Evolutionary conservation across 2,113 vertebrate genomes (phyloP).

Genomic region (Paratilapia polleni): DNA sequence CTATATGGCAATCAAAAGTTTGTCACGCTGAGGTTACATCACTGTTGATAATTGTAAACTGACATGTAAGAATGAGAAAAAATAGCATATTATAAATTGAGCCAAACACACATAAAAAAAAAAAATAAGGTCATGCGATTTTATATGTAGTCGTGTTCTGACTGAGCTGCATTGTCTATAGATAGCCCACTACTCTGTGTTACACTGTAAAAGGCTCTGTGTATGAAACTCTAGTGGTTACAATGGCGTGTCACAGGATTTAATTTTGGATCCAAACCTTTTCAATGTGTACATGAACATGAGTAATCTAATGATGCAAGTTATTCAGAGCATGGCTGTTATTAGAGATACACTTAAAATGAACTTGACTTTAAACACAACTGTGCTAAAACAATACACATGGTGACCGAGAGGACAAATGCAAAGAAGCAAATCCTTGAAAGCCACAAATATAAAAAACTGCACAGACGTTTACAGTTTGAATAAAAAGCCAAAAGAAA

Average conservation of each 20-base stretch:
- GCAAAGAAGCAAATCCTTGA: slow-evolving; percentile 9
- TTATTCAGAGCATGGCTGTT: slow-evolving; percentile 29
- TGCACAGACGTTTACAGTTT: not conserved
- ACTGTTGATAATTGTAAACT: slow-evolving; percentile 36
- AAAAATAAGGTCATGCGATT: slow-evolving; percentile 6
- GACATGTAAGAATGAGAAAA: slow-evolving; percentile 29
- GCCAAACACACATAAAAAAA: slow-evolving; percentile 17
- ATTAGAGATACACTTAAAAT: slow-evolving; percentile 16
- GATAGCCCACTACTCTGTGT: not conserved
- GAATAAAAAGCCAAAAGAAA: not conserved
- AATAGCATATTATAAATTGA: not conserved
- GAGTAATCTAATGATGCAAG: slow-evolving; percentile 27
- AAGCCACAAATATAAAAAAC: slow-evolving; percentile 26
- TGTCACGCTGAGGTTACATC: slow-evolving; percentile 53
- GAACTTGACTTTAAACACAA: slow-evolving; percentile 36
- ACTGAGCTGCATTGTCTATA: slow-evolving; percentile 31
- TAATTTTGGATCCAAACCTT: slow-evolving; percentile 19
- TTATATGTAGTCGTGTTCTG: slow-evolving; percentile 17
- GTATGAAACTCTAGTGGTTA: slow-evolving; percentile 26
- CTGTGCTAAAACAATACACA: slow-evolving; percentile 15
- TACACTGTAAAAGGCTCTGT: slow-evolving; percentile 20
- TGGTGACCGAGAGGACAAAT: slow-evolving; percentile 3
- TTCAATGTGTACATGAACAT: slow-evolving; percentile 2
- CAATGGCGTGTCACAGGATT: not conserved
- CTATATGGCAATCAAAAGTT: slow-evolving; percentile 47